Evolutionary conservation across 2,113 vertebrate genomes (phyloP), one percentile per base, ranked within the genome.

Genomic region (Ptilorrhoa leucosticta): DNA sequence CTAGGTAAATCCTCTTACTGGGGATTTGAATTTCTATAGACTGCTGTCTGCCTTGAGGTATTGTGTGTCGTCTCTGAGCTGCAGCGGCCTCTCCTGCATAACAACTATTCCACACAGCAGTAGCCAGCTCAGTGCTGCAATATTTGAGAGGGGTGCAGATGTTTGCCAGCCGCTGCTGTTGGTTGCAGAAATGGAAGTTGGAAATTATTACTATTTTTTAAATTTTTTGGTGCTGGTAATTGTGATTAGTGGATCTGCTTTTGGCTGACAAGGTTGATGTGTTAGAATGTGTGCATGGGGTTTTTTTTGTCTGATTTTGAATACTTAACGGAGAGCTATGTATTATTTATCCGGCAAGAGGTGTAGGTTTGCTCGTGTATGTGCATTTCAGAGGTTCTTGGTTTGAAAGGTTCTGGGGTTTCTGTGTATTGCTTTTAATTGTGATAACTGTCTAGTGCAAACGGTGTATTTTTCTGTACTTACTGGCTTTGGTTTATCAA

Each of bases 11-110:
- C 95, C 94, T 97, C 91, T 97, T 97, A 94, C 65, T 96, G 56
- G 24, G 96, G 94, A 98, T 98, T 97, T 97, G 96, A 97, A 97
- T 97, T 93, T 97, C 96, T 96, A 80, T 97, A 93, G 93, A 96
- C 80, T 95, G 90, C 97, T 96, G 97, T 97, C 96, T 98, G 98
- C 97, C 97, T 98, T 96, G 97, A 98, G 98, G 97, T 98, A 98
- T 98, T 98, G 96, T 98, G 97, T 99, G 97, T 98, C 98, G 97
- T 98, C 98, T 98, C 97, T 98, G 97, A 98, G 98, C 98, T 98
- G 97, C 98, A 98, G 98, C 97, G 97, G 97, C 96, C 87, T 98
- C 98, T 98, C 98, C 97, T 98, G 98, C 98, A 98, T 99, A 98
- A 97, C 98, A 99, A 98, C 98, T 98, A 97, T 98, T 98, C 97